These are phyloP conservation scores for Hymenochirus boettgeri DNA, from an alignment of 2,113 vertebrate species.

Conservation along the genomic window DNA sequence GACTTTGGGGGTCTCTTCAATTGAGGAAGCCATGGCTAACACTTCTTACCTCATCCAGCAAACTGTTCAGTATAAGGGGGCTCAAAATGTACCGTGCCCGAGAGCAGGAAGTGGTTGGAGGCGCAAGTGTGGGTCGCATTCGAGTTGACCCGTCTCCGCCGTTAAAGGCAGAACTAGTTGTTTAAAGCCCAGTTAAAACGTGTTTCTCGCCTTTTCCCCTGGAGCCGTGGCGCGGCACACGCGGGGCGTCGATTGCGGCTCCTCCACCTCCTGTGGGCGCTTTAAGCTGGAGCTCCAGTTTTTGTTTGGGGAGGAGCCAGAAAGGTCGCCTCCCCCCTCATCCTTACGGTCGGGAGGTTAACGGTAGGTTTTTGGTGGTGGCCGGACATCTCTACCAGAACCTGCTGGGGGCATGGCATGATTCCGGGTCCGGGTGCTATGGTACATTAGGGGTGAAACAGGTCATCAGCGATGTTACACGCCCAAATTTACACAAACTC, in stretches of 20 bases:
- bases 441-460: no score
- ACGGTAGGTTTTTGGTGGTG: not conserved
- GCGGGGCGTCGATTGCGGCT: conserved; percentile 43
- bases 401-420: conserved; percentile 15
- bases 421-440: no score
- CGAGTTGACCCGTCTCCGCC: conserved; percentile 74
- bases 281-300: not conserved
- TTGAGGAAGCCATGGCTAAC: no score
- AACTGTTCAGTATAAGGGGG: conserved; percentile 86
- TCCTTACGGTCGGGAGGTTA: not conserved
- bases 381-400: conserved; percentile 24
- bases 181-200: conserved; percentile 68
- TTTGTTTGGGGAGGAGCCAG: not conserved
- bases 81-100: conserved; percentile 91
- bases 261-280: not conserved
- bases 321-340: not conserved
- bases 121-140: conserved; percentile 77
- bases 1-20: conserved; percentile 80
- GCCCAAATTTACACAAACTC: no score
- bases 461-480: no score
- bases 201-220: conserved; percentile 70
- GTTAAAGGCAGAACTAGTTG: conserved; percentile 69
- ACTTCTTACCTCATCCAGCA: conserved; percentile 82
- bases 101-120: conserved; percentile 79
- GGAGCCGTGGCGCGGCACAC: conserved; percentile 64